phyloP scores from a whole-genome alignment of 2,888 invertebrate species.

The Piscicola geometra region DNA sequence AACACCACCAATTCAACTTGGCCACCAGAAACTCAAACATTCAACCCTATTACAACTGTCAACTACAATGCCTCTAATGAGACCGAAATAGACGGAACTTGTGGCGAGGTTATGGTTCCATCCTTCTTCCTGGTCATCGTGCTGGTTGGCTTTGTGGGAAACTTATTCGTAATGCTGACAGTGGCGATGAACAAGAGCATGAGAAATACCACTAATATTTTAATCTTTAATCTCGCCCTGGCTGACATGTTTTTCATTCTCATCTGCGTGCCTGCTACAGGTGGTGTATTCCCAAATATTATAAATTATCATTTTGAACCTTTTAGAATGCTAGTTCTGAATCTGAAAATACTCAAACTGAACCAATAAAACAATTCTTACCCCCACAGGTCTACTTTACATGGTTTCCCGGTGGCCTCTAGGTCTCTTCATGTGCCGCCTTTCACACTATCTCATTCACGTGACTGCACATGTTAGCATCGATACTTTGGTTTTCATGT shows the following conservation, averaged over 20 bases:
- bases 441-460: conserved; percentile 82
- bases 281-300: no score
- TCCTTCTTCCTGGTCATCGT: conserved; percentile 79
- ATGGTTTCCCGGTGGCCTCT: conserved; percentile 83
- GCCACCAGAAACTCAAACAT: no score
- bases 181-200: conserved; percentile 82
- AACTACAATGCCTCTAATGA: no score
- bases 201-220: conserved; percentile 85
- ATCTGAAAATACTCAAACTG: no score
- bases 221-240: conserved; percentile 82
- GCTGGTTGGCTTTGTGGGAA: conserved; percentile 80
- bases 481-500: conserved; percentile 88
- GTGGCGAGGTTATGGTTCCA: conserved; percentile 50
- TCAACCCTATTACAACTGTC: no score
- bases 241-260: conserved; percentile 86
- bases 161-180: conserved; percentile 79
- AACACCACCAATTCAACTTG: no score
- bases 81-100: not conserved
- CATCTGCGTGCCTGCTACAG: conserved; percentile 90
- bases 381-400: conserved; percentile 86
- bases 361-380: no score
- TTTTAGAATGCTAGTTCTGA: no score
- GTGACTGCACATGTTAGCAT: conserved; percentile 89
- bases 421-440: conserved; percentile 81
- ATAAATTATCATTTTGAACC: no score